Evolutionary conservation across 2,113 vertebrate species (phyloP), one percentile per base, ranked within the genome.

Genomic region (Gymnogyps californianus): DNA sequence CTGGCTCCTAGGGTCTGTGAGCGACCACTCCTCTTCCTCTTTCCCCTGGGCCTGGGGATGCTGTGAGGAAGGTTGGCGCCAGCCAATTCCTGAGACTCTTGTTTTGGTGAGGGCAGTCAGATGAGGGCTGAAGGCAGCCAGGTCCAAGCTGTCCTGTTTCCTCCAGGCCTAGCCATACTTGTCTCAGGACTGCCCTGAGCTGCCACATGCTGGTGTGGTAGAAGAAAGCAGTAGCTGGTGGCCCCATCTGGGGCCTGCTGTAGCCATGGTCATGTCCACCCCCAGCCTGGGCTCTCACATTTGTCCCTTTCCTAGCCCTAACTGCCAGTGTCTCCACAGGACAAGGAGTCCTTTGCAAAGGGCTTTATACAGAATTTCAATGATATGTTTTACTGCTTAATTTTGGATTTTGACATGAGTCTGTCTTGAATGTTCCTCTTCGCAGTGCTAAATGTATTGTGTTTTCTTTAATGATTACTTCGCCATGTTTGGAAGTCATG

Each of bases 1-100:
- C 22, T 57, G 71, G 29, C 11, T 79, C 34, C 46, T 46, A 14
- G 13, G 17, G 6, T 52, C 36, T 62, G 16, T 28, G 51, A 38
- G 8, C 0, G 2, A n/a, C 9, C 2, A 6, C 24, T 79, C 7
- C 4, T 5, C 9, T 22, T 71, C 52, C 29, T 62, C 58, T 58
- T 40, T 62, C 5, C 6, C 7, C 12, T 21, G 24, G 15, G 21
- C 18, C 31, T 34, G 29, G 18, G 19, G 21, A 11, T 65, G 38
- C 40, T n/a, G 10, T 1, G 3, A 77, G 38, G 28, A 54, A 87
- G 7, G n/a, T 0, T 72, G 32, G 8, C 7, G 4, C 6, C 49
- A 51, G 19, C 20, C 40, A 36, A 25, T 17, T 40, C 59, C 65
- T 26, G 19, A 46, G 28, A 28, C 8, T 7, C 3, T 75, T 65